Percentiles rank a stretch among this genome's conserved stretches.
phyloP scores from a whole-genome alignment of 2,113 vertebrate genomes.

The Alouatta palliata region DNA sequence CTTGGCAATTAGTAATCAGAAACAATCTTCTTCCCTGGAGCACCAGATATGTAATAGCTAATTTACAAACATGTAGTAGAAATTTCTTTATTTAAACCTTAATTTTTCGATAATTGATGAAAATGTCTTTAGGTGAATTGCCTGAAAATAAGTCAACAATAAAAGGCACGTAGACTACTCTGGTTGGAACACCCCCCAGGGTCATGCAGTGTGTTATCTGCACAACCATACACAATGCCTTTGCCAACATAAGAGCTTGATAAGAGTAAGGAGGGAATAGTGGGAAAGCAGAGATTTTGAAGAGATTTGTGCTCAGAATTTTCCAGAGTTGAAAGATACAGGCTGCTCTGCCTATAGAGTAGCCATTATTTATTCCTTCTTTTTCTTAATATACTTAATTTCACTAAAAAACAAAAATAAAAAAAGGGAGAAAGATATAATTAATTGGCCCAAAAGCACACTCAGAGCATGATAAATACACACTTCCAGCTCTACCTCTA shows the following conservation, averaged over 20 bases:
- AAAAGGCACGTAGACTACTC: background rate
- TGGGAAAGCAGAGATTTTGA: background rate
- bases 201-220: background rate
- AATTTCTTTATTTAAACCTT: background rate
- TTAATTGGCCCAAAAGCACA: background rate
- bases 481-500: background rate
- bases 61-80: background rate
- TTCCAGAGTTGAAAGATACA: background rate
- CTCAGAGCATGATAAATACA: background rate
- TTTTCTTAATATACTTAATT: too few species aligned
- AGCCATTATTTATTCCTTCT: too few species aligned
- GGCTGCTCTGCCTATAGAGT: too few species aligned
- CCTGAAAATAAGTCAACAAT: background rate
- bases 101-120: background rate
- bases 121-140: background rate
- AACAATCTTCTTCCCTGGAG: background rate
- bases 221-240: background rate
- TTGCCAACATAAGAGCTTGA: background rate
- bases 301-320: background rate
- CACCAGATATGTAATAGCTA: background rate
- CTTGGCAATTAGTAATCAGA: background rate
- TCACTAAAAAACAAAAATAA: too few species aligned
- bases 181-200: background rate
- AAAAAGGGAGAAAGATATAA: background rate
- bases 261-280: background rate